Evolutionary conservation across 2,888 invertebrate genomes (phyloP), one percentile per base, ranked within the genome.

Genomic region (Chironomus tentans): DNA sequence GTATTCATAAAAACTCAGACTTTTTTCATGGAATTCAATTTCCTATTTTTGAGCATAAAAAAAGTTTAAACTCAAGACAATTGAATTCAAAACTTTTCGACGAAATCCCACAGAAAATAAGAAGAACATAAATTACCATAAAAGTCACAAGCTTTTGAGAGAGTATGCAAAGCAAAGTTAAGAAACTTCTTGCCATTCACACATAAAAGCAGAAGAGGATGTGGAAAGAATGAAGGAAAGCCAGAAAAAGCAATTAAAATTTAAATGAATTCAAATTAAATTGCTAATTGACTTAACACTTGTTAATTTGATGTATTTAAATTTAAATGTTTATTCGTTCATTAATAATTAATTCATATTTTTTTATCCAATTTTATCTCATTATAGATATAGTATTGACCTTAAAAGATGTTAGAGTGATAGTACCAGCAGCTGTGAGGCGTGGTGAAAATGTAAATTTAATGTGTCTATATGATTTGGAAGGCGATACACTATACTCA

Each of bases 401-500:
- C 10, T 83, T 89, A 65, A 85, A 87, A 56, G 86, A 88, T 80
- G 88, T 89, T 46, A 85, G 86, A 78, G 85, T 89, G 78, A 82
- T 85, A 78, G 87, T 88, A 2, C 90, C 90, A 6, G 84, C 86
- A 61, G 88, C 89, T 0, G 88, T 87, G 15, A 85, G 86, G 78
- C 84, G 86, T 68, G 88, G 89, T 10, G 84, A 87, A 24, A 85
- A 85, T 77, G 88, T 87, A 7, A 84, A 85, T 78, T 85, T 90
- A 80, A 84, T 85, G 78, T 90, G 90, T 80, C 84, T 85, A 76
- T 90, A 88, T 81, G 89, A 90, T 81, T 82, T 90, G 78, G 90
- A 90, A 79, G 86, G 87, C 15, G 90, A 90, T 78, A 86, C 86
- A 47, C 82, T 90, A 48, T 90, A 90, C 82, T 86, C 88, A 47